These are phyloP conservation scores for Dinoponera quadriceps DNA, from an alignment of 1,140 invertebrate genomes.

Conservation along the genomic window DNA sequence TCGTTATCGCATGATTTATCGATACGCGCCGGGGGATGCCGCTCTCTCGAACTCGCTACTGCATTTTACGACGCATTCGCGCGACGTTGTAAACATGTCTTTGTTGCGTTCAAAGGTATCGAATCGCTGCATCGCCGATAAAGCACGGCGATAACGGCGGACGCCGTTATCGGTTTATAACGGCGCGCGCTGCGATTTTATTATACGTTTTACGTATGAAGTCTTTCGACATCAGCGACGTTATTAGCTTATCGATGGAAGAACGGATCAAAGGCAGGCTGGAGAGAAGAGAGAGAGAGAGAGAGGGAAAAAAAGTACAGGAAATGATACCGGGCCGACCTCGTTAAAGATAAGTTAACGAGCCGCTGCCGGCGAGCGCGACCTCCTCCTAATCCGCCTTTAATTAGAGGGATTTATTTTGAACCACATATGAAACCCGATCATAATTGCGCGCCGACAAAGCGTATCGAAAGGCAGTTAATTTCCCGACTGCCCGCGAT, in stretches of 20 bases:
- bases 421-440: constrained; percentile 41
- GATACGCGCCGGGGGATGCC: neutral
- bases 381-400: constrained; percentile 47
- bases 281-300: too few relatives aligned
- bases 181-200: constrained; percentile 37
- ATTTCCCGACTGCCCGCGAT: constrained; percentile 21
- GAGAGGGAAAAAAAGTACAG: constrained; percentile 8
- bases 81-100: constrained; percentile 46
- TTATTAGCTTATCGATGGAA: constrained; percentile 72
- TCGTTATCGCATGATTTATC: constrained; percentile 55
- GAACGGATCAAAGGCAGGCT: constrained; percentile 73
- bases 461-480: constrained; percentile 48
- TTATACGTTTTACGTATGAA: constrained; percentile 60
- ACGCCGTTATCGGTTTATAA: constrained; percentile 45
- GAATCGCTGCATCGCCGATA: constrained; percentile 44
- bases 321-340: constrained; percentile 37
- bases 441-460: constrained; percentile 57
- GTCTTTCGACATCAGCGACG: constrained; percentile 62
- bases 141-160: constrained; percentile 33
- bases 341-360: constrained; percentile 70
- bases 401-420: constrained; percentile 67
- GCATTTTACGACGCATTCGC: constrained; percentile 47
- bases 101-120: constrained; percentile 54
- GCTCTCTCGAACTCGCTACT: neutral
- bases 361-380: constrained; percentile 41